Conservation (phyloP, 2,888 invertebrate species). For the Monoplex corrugatus region DNA sequence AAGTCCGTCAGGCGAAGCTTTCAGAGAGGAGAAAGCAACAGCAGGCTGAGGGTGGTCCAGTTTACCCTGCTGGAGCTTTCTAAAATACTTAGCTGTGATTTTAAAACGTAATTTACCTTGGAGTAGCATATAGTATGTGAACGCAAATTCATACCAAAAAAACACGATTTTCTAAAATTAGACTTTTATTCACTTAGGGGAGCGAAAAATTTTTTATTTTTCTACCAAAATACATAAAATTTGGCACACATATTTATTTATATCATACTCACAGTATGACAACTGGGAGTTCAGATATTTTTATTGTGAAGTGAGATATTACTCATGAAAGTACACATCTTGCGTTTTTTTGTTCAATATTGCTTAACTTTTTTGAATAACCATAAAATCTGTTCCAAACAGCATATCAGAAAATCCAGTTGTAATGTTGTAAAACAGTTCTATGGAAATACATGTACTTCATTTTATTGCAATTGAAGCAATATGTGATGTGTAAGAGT, state of each 20-base stretch:
- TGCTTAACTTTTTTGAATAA: too few relatives aligned
- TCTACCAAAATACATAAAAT: background rate
- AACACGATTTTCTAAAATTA: background rate
- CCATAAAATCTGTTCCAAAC: too few relatives aligned
- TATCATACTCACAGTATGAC: background rate
- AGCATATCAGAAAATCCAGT: too few relatives aligned
- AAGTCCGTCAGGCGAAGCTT: background rate
- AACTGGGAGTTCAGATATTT: background rate
- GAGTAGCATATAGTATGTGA: background rate
- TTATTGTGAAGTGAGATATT: background rate
- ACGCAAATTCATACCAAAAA: background rate
- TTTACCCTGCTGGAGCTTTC: background rate
- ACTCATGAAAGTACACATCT: background rate
- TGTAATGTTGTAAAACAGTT: too few relatives aligned
- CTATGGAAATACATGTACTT: too few relatives aligned
- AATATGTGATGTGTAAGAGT: too few relatives aligned
- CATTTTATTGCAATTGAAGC: too few relatives aligned
- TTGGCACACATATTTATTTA: background rate
- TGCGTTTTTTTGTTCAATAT: too few relatives aligned
- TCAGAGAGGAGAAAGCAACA: constrained; percentile 22
- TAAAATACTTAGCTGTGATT: background rate
- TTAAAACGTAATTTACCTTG: background rate
- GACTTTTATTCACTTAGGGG: background rate
- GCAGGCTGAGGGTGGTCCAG: background rate
- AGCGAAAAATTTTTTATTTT: background rate